Conservation (phyloP, 2,888 invertebrate genomes). For the Sinhomidia bicolor region DNA sequence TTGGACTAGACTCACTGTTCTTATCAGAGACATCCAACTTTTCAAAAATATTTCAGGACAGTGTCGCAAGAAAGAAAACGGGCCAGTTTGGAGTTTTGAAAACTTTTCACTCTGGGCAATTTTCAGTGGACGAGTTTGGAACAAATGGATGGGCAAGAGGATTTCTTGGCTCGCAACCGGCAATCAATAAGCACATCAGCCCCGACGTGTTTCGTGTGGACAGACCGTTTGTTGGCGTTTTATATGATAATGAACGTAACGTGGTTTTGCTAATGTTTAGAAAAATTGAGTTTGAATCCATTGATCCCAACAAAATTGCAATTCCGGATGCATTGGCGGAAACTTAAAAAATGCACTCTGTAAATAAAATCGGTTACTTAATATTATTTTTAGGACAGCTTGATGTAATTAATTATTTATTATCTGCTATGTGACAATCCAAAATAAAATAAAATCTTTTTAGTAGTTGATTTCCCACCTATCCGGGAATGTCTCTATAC, state of each 20-base stretch:
- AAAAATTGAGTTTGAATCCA: constrained; percentile 65
- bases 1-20: constrained; percentile 63
- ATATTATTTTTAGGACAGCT: too few species aligned
- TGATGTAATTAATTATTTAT: too few species aligned
- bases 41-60: constrained; percentile 47
- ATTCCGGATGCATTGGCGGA: constrained; percentile 48
- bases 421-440: too few species aligned
- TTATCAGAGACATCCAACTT: constrained; percentile 63
- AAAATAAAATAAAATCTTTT: too few species aligned
- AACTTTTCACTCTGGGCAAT: constrained; percentile 61
- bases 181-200: constrained; percentile 51
- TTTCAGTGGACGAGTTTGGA: constrained; percentile 72
- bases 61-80: not conserved
- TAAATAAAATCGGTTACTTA: not conserved
- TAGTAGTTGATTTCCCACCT: constrained; percentile 43
- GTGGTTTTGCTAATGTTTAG: constrained; percentile 70
- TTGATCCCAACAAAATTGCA: constrained; percentile 48
- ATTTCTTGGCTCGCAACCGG: constrained; percentile 9
- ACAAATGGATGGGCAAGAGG: constrained; percentile 57
- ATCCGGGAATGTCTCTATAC: constrained; percentile 82
- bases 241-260: constrained; percentile 70
- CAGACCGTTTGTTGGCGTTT: constrained; percentile 69
- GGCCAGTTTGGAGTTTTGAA: constrained; percentile 55
- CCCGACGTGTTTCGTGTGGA: constrained; percentile 73
- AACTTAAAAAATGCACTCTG: not conserved